Conservation (phyloP, 2,888 invertebrate species). For the Sesia apiformis region DNA sequence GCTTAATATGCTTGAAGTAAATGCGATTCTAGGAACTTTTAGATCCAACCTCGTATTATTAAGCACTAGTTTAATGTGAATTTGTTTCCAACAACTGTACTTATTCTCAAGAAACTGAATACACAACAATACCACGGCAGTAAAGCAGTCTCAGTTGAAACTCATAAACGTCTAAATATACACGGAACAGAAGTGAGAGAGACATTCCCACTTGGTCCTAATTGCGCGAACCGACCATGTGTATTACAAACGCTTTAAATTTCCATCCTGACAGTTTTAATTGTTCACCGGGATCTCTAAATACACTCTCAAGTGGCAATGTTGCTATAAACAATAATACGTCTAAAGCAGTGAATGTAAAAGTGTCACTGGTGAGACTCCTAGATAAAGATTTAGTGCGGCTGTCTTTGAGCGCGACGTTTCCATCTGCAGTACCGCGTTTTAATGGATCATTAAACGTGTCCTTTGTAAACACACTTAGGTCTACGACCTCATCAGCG, state of each 20-base stretch:
- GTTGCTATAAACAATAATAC: slow-evolving; percentile 50
- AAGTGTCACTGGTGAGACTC: slow-evolving; percentile 42
- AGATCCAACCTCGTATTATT: no score
- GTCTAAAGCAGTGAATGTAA: slow-evolving; percentile 32
- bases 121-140: background rate
- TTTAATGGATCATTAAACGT: slow-evolving; percentile 26
- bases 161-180: slow-evolving; percentile 41
- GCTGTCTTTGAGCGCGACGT: slow-evolving; percentile 22
- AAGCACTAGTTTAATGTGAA: no score
- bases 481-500: background rate
- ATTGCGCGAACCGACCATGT: slow-evolving; percentile 32
- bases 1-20: no score
- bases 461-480: background rate
- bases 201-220: slow-evolving; percentile 22
- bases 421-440: slow-evolving; percentile 20
- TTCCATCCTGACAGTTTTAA: slow-evolving; percentile 38
- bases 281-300: slow-evolving; percentile 35
- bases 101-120: background rate
- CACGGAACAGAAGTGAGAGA: slow-evolving; percentile 24
- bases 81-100: no score
- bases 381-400: slow-evolving; percentile 31
- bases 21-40: no score
- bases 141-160: slow-evolving; percentile 16
- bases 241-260: slow-evolving; percentile 26
- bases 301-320: slow-evolving; percentile 40